phyloP scores from a whole-genome alignment of 1,140 invertebrate species.

The Dolichoris vasculosae region DNA sequence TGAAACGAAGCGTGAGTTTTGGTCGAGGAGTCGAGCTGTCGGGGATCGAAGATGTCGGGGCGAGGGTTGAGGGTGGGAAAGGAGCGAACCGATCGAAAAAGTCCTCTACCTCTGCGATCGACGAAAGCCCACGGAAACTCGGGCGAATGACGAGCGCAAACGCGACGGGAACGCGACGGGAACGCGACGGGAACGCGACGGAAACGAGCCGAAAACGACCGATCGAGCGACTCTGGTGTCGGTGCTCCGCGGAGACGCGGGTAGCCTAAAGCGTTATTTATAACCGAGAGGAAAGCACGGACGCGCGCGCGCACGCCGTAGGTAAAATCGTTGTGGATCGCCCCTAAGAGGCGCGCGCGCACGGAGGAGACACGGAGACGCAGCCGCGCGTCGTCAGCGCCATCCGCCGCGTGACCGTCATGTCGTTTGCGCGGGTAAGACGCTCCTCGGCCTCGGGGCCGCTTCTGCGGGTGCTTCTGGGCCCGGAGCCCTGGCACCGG shows the following conservation, averaged over 20 bases:
- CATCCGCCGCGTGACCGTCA: slow-evolving; percentile 47
- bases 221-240: neutral
- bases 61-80: too few species aligned
- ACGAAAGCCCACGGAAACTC: too few species aligned
- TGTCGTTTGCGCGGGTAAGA: slow-evolving; percentile 36
- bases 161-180: neutral
- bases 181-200: neutral
- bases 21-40: too few species aligned
- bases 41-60: too few species aligned
- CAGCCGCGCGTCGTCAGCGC: slow-evolving; percentile 36
- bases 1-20: too few species aligned
- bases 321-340: neutral
- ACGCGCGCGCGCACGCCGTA: neutral
- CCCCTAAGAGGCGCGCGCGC: neutral
- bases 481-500: neutral
- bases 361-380: neutral
- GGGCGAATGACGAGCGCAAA: neutral
- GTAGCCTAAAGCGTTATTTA: neutral
- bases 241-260: neutral
- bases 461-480: neutral
- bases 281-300: neutral
- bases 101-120: too few species aligned
- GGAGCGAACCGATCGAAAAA: too few species aligned
- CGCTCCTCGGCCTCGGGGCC: neutral
- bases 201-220: neutral